These are phyloP conservation scores for Microcebus murinus DNA, from an alignment of 2,113 vertebrate species.

Conservation along the genomic window DNA sequence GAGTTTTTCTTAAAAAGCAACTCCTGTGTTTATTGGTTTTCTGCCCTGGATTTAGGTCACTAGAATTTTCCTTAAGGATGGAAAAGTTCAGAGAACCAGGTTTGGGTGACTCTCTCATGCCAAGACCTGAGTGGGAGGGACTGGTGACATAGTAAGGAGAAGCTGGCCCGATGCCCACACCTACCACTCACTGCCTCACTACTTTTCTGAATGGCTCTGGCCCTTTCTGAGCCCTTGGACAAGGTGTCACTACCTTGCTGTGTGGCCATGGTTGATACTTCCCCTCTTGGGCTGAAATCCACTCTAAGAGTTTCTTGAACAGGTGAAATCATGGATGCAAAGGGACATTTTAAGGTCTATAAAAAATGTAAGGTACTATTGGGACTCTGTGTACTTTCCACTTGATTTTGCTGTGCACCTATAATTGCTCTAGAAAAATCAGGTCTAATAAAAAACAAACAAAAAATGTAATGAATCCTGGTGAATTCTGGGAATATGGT, in stretches of 20 bases:
- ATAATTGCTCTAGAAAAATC: not conserved
- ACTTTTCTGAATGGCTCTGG: not conserved
- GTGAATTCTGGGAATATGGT: not conserved
- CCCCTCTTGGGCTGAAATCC: not conserved
- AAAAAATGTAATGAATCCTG: not conserved
- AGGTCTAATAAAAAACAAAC: not conserved
- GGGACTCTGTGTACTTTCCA: not conserved
- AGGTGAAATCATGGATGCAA: not conserved
- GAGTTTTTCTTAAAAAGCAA: slow-evolving; percentile 50
- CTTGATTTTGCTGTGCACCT: not conserved
- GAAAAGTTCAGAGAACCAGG: not conserved
- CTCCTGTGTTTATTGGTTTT: not conserved
- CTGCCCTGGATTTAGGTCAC: not conserved
- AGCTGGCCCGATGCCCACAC: not conserved
- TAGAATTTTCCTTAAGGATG: slow-evolving; percentile 13
- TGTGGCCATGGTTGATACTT: not conserved
- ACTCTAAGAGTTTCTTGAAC: not conserved
- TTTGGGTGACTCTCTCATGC: not conserved
- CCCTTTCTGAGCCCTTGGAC: not conserved
- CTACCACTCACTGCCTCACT: not conserved
- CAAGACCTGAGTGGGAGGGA: not conserved
- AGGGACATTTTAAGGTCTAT: not conserved
- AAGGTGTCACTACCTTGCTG: not conserved
- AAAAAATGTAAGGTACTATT: not conserved
- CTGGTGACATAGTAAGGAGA: not conserved